These are phyloP conservation scores for Denticeps clupeoides DNA, from an alignment of 2,797 vertebrate species.

Conservation along the genomic window DNA sequence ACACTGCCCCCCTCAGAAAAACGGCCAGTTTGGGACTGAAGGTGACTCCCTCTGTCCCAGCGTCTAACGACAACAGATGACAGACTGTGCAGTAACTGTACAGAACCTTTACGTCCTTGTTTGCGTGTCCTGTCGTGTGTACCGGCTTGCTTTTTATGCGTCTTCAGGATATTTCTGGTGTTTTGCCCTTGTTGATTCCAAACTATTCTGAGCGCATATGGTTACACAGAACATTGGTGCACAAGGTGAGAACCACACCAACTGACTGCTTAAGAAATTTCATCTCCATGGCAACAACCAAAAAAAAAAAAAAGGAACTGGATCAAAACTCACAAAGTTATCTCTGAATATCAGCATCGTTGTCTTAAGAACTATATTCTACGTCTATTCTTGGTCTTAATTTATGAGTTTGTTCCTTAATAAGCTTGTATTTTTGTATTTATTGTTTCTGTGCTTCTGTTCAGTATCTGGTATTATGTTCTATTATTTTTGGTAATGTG, in stretches of 20 bases:
- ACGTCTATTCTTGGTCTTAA: neutral
- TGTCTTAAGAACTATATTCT: neutral
- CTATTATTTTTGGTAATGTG: neutral
- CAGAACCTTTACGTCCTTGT: no score
- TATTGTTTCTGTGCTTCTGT: neutral
- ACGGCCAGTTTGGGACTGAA: no score
- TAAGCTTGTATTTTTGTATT: neutral
- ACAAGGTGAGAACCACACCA: conserved; percentile 22
- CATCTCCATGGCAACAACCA: conserved; percentile 26
- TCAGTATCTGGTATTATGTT: neutral
- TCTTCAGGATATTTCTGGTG: conserved; percentile 7
- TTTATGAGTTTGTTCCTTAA: neutral
- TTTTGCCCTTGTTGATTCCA: neutral
- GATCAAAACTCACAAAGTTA: neutral
- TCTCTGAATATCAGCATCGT: neutral
- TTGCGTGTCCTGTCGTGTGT: no score
- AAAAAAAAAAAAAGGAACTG: neutral
- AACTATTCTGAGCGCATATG: conserved; percentile 26
- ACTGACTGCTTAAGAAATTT: conserved; percentile 16
- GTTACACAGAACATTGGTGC: conserved; percentile 1
- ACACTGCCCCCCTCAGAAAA: no score
- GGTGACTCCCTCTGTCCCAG: no score
- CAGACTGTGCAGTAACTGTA: no score
- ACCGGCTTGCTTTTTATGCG: conserved; percentile 11
- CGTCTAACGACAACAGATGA: no score